phyloP scores from a whole-genome alignment of 2,888 invertebrate species.

The Trichacis sp. region DNA sequence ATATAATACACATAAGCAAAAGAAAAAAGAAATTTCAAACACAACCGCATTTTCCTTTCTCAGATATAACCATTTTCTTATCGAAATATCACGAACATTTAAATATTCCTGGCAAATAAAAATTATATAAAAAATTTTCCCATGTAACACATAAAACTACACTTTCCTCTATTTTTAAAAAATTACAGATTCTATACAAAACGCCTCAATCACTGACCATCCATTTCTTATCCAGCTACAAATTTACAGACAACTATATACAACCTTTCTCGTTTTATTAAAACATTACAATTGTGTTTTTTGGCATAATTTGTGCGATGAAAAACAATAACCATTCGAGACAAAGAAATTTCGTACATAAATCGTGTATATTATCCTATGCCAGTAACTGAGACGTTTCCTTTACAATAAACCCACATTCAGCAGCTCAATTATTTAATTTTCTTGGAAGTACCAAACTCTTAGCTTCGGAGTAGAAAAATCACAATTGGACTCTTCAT shows the following conservation, averaged over 20 bases:
- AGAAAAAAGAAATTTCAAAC: background rate
- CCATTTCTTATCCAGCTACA: background rate
- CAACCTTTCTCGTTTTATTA: background rate
- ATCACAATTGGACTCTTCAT: background rate
- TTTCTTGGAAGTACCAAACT: background rate
- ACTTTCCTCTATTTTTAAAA: background rate
- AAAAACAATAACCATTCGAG: too few relatives aligned
- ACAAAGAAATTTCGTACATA: too few relatives aligned
- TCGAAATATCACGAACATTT: background rate
- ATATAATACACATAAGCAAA: conserved; percentile 28
- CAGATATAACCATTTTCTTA: background rate
- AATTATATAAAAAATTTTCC: background rate
- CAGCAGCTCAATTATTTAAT: too few relatives aligned
- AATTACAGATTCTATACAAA: background rate
- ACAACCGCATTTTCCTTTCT: background rate
- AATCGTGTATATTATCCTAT: too few relatives aligned
- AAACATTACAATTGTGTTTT: background rate
- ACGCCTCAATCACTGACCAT: background rate
- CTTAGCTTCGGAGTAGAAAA: background rate
- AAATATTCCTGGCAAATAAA: background rate
- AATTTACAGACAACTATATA: conserved; percentile 1
- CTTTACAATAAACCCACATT: background rate
- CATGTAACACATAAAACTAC: background rate
- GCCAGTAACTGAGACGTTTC: background rate
- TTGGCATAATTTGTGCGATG: background rate